Evolutionary conservation across 2,888 invertebrate species (phyloP).

Genomic region (Tenthredo mesomela): DNA sequence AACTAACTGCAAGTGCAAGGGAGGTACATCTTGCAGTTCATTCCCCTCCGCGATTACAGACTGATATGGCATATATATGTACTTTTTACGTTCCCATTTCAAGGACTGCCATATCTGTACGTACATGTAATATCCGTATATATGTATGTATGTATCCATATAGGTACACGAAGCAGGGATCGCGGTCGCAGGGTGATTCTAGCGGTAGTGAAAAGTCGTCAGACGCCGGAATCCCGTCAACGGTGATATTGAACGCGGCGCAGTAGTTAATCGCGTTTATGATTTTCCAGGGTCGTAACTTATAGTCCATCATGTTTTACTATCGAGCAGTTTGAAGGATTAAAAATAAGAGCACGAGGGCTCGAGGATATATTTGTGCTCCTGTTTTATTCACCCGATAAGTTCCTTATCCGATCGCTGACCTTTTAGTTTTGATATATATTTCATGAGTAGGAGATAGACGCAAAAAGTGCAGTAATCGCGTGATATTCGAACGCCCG

Average conservation of each 20-base stretch:
- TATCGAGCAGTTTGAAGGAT: background rate
- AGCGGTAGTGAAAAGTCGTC: constrained; percentile 48
- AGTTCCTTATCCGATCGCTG: background rate
- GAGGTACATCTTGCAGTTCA: constrained; percentile 45
- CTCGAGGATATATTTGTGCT: background rate
- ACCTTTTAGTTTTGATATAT: background rate
- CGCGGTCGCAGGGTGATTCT: constrained; percentile 49
- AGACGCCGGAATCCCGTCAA: background rate
- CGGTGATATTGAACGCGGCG: background rate
- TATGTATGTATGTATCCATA: constrained; percentile 9
- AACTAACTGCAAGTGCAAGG: background rate
- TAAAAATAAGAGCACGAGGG: background rate
- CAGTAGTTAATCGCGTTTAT: constrained; percentile 2
- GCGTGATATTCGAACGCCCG: constrained; percentile 20
- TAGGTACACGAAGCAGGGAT: constrained; percentile 8
- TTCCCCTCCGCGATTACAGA: constrained; percentile 39
- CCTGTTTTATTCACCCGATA: background rate
- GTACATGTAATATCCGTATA: background rate
- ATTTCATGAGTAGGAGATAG: background rate
- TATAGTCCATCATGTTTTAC: background rate
- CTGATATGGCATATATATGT: constrained; percentile 5
- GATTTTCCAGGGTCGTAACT: background rate
- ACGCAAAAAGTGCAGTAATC: background rate
- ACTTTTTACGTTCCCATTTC: constrained; percentile 9
- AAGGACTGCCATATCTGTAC: constrained; percentile 26